phyloP scores from a whole-genome alignment of 1,140 invertebrate genomes.

The Platorchestia sp. region DNA sequence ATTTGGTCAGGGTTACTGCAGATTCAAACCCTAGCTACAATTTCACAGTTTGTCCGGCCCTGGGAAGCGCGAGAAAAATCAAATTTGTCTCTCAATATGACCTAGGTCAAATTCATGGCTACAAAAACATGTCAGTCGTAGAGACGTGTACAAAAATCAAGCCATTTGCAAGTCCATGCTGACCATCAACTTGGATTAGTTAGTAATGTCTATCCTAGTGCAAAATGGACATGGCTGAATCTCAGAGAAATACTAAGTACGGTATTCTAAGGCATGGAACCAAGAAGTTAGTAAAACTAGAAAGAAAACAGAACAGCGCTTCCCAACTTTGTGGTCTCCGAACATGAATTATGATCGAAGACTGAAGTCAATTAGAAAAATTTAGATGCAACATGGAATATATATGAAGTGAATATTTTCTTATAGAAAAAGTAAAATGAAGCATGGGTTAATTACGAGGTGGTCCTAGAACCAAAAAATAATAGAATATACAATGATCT shows the following conservation, averaged over 20 bases:
- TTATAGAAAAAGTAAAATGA: neutral
- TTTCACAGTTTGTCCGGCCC: neutral
- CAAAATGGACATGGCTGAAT: neutral
- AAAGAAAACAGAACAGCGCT: neutral
- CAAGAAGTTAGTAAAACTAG: neutral
- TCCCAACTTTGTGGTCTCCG: neutral
- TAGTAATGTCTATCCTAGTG: neutral
- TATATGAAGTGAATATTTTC: neutral
- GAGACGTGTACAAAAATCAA: neutral
- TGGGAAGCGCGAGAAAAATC: neutral
- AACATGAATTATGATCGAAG: neutral
- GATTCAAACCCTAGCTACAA: neutral
- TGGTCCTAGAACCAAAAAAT: neutral
- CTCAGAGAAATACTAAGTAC: neutral
- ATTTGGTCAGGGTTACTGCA: neutral
- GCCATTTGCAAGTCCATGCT: neutral
- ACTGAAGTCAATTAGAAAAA: neutral
- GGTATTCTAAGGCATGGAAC: neutral
- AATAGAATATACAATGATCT: no score
- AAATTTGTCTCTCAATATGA: neutral
- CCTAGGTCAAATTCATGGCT: neutral
- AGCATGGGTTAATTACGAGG: neutral
- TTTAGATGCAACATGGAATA: neutral
- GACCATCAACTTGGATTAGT: neutral
- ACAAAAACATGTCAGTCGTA: conserved; percentile 31